Base-by-base conservation (phyloP, 2,888 invertebrate species). In the Fragum fragum region DNA sequence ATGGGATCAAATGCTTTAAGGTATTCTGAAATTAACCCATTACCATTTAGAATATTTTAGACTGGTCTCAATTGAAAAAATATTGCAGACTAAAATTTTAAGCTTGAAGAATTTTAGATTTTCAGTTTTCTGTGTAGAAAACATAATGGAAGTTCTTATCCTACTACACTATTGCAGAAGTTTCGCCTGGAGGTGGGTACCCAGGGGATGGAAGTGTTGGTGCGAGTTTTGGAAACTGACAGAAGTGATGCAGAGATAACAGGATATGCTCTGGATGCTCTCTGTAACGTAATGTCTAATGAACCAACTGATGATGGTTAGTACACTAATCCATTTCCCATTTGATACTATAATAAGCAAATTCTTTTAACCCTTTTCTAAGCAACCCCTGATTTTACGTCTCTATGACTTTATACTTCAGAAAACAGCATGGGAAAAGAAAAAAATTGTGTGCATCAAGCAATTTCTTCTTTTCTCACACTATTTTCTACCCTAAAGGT, bases 141-240 rank as follows among this genome's bases (percentile, higher is more conserved):
- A n/a, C n/a, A n/a, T n/a, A n/a, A n/a, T n/a, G n/a, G n/a, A n/a
- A n/a, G n/a, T n/a, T n/a, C n/a, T n/a, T n/a, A n/a, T n/a, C n/a
- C n/a, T n/a, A n/a, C n/a, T n/a, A n/a, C n/a, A n/a, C n/a, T 36
- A 36, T 36, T 76, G 72, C 96, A 97, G 93, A 98, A 98, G 92
- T 98, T 98, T 94, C 96, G 99, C 1, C 96, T 99, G 32, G 99
- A 99, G 95, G 99, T 99, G 47, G 99, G 99, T 5, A 98, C 98
- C 0, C 98, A 93, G 96, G 99, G 97, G 95, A 97, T 94, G 97
- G 97, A 83, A 94, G 90, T 93, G 95, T 96, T 95, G 96, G 90
- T 95, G 59, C 94, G 94, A 79, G 97, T 99, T 2, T 95, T 99
- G 89, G 97, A 98, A 94, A 96, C 97, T 81, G 99, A 99, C 94